Evolutionary conservation across 2,113 vertebrate species (phyloP), one percentile per base, ranked within the genome.

Genomic region (Anguilla japonica): DNA sequence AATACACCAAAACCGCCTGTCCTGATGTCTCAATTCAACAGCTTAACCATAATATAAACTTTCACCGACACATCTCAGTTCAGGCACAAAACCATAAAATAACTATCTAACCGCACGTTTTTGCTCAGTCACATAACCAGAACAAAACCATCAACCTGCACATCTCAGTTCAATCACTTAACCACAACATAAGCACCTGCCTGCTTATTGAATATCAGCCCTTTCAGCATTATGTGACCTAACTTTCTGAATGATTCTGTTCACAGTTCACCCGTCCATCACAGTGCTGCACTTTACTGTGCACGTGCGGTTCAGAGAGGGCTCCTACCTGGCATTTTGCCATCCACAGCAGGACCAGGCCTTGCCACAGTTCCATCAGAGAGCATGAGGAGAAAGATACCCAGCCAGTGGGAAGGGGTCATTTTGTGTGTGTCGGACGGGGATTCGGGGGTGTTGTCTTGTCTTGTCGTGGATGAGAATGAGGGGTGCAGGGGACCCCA

Each of bases 281-380:
- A 60, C 57, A 60, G 15, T 18, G 57, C 60, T 67, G 60, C 20
- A 67, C 22, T 5, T 20, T 20, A 60, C 60, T 67, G 60, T 15
- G 39, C 29, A 75, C 5, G 1, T 4, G 34, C 79, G 43, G 4
- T 29, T 11, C 60, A 75, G 26, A 75, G n/a, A 75, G 71, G 40
- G 79, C n/a, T 26, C 87, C 81, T 92, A 95, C 95, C 94, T 94
- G 92, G 93, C 20, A 82, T 83, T 83, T 89, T 87, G 1, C 86
- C 89, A 16, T 90, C 87, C 3, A 91, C 86, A n/a, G 90, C 43
- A 43, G 53, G 79, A 0, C 91, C 75, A 67, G 84, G 71, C 83
- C 89, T 90, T 80, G 90, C 41, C 0, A 89, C 86, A 41, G 88
- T 82, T 63, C 71, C 81, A 71, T 91, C 90, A 84, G 82, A 86